Evolutionary conservation across 2,113 vertebrate genomes (phyloP), one percentile per base, ranked within the genome.

Genomic region (Poecile atricapillus): DNA sequence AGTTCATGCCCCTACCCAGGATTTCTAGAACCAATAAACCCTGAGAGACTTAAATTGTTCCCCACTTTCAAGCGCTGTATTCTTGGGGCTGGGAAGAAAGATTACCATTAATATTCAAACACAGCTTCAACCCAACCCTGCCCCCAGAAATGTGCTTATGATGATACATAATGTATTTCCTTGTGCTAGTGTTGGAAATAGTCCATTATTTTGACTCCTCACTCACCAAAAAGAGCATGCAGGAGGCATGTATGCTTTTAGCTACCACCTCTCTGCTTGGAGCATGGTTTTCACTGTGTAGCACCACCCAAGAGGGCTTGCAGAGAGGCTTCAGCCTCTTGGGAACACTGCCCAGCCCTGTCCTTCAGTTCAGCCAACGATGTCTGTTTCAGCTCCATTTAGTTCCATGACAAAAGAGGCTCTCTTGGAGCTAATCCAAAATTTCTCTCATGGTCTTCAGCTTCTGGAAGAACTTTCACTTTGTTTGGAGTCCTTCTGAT

Each of bases 71-170:
- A 86, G 55, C 56, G 44, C 27, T 74, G 19, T 44, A 52, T 60
- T 88, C 39, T 80, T 77, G 16, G 37, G 15, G 6, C 23, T 30
- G n/a, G 35, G 25, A 88, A 70, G 31, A 58, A 55, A 85, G 27
- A 37, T 87, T 67, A 41, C 28, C 5, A 23, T 85, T 87, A 59
- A 78, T 11, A 95, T 39, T 85, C 56, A 91, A 93, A 64, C 21
- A 70, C 24, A 80, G 67, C 55, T 80, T 86, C 70, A 76, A 15
- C 13, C 22, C 62, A 70, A 49, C 33, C 47, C 16, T 70, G 33
- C 43, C 52, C 25, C 31, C 74, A 89, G 62, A 58, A 87, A 39
- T 2, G 6, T 46, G 31, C 74, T 94, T 85, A 28, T 65, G 53
- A 69, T 53, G 50, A 46, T 50, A 58, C 22, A 59, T 47, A 79